These are phyloP conservation scores for Ophiothrix spiculata DNA, from an alignment of 35 echinoderm and acorn worm species.

Conservation along the genomic window DNA sequence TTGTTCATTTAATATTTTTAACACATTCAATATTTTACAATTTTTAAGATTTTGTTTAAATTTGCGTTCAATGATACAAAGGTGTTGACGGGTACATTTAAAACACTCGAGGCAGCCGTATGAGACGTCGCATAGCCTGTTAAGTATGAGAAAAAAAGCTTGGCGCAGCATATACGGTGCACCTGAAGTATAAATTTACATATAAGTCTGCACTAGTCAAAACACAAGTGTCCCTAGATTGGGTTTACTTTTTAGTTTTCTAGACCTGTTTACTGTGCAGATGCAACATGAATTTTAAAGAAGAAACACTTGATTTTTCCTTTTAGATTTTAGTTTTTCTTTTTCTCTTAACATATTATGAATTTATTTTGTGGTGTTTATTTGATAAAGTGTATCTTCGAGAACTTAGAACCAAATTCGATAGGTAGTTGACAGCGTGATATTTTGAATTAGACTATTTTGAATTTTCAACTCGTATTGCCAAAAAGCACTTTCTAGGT, in stretches of 20 bases:
- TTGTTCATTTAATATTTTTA: background rate
- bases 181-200: conserved; percentile 12
- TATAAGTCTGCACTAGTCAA: background rate
- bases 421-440: too few relatives aligned
- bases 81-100: background rate
- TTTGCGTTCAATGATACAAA: background rate
- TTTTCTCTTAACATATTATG: too few relatives aligned
- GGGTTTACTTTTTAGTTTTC: background rate
- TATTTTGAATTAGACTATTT: too few relatives aligned
- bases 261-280: background rate
- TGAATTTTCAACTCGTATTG: too few relatives aligned
- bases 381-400: too few relatives aligned
- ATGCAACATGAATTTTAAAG: background rate
- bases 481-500: too few relatives aligned
- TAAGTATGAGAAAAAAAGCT: background rate
- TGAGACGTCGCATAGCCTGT: background rate
- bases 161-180: background rate
- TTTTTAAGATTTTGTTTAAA: background rate
- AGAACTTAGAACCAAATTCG: too few relatives aligned
- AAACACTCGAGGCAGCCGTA: background rate
- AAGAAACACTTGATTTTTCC: too few relatives aligned
- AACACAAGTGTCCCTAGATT: conserved; percentile 3
- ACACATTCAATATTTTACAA: background rate
- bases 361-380: too few relatives aligned
- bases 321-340: too few relatives aligned